Evolutionary conservation across 2,797 vertebrate genomes (phyloP), one percentile per base, ranked within the genome.

Genomic region (Cetoscarus ocellatus): DNA sequence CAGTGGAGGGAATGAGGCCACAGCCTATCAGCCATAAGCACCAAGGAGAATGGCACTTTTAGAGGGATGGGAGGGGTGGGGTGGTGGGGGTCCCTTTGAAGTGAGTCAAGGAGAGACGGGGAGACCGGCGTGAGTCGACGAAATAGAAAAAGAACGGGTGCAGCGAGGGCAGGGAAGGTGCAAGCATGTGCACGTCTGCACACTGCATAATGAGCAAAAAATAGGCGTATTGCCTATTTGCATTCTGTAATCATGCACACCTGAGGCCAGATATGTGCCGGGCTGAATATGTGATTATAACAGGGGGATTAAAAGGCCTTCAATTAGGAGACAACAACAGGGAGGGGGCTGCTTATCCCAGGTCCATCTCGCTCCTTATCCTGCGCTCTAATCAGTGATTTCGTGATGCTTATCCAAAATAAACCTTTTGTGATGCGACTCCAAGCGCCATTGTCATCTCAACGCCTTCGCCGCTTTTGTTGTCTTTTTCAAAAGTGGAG

Each of bases 1-100:
- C 88, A 79, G 85, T 59, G 65, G 88, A 88, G 89, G 87, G 92
- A 92, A 92, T 88, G 88, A 91, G 91, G 92, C 90, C 89, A 90
- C 87, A 88, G 91, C 86, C 89, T 86, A 89, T 93, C 88, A 90
- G 87, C 88, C 80, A 85, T 90, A 92, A 92, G 91, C 89, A 88
- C 86, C 90, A 90, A 86, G 90, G 87, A 92, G 90, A 90, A 89
- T 84, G 90, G 87, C 85, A 87, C 82, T 89, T 89, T 83, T 71
- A 80, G 80, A 81, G 77, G 80, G 40, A 11, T 42, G 40, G 11
- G 40, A 4, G 40, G 40, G 40, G 10, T 10, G 40, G 84, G 82
- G 49, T 19, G 65, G 84, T 79, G 49, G 49, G 66, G 80, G 61
- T 56, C 78, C 78, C 87, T 91, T 89, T 89, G 87, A 90, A 90